Evolutionary conservation across 2,113 vertebrate genomes (phyloP), one percentile per base, ranked within the genome.

Genomic region (Uropsilus gracilis): DNA sequence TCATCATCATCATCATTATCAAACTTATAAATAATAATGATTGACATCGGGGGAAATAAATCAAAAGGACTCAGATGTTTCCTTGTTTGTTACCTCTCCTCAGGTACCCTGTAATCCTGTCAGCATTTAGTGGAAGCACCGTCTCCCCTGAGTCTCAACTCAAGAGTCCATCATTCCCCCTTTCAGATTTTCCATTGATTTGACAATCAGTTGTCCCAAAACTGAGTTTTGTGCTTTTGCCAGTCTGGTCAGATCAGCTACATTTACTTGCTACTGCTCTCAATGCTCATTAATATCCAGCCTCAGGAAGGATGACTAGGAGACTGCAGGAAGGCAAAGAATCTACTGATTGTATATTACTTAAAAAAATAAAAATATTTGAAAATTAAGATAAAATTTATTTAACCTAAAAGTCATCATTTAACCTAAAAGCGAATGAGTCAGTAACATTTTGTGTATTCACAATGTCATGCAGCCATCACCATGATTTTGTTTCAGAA

Each of bases 171-270:
- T 28, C 28, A 89, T 76, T 94, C 96, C 37, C 44, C 55, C 42
- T 95, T 87, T 82, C 42, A 28, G 5, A 24, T 90, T 72, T 87
- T 71, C 90, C 64, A 68, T 50, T 81, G 34, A 76, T 91, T 95
- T 12, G 32, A 63, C 53, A 93, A 66, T 37, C 39, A 7, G 3
- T 34, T 2, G 9, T 46, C 69, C 76, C 83, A 30, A 94, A 86
- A 89, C 57, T 89, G 71, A 90, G 37, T 86, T 96, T 89, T 84
- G 76, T 83, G 61, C 37, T 94, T 87, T 72, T 57, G 72, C 44
- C 90, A 95, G 63, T 55, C 0, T 0, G 66, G 80, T 24, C n/a
- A 5, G 48, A 83, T 55, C 34, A 53, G 26, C 68, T 83, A 90
- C 37, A 75, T 77, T 91, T 16, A 0, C 92, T 89, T 96, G 80